Evolutionary conservation across 1,140 invertebrate species (phyloP), one percentile per base, ranked within the genome.

Genomic region (Camponotus floridanus): DNA sequence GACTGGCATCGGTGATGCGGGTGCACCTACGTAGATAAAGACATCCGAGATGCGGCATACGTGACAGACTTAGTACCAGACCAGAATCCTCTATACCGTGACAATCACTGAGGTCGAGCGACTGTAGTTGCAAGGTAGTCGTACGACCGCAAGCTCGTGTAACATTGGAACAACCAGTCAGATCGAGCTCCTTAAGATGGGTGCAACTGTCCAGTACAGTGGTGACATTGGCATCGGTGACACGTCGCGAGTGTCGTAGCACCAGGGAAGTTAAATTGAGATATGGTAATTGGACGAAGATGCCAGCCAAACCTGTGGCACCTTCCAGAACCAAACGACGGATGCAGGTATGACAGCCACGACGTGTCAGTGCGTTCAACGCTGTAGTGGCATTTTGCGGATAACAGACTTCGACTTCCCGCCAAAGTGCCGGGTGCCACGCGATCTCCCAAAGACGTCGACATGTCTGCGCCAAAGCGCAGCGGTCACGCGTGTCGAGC

Each of bases 11-110:
- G 95, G 98, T 98, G 78, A 98, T 97, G 95, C 97, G 97, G 90
- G 97, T 96, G 95, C 98, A 99, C 91, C 98, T 96, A 86, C 98
- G 95, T 26, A 99, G 96, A 94, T 98, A 99, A n/a, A 99, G 95
- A 94, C 98, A 98, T 76, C 97, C 96, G 57, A 99, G 95, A 88
- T 98, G 97, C 2, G 98, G 97, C 95, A 98, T 99, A 79, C 98
- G 98, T 57, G 97, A 96, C 1, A 98, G 97, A 51, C 98, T 97
- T 15, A 97, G 96, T 84, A 97, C 96, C 1, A 99, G 95, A 6
- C 98, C 98, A 31, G 96, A 96, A 92, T 99, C 98, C 86, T 98
- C 97, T 3, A 99, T 95, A 9, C 96, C 96, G 57, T 96, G 96
- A 92, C 98, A 99, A 94, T 99, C 98, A 11, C 98, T 98, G 65